Percentiles rank a stretch among this genome's conserved stretches.
Conservation (phyloP, 2,888 invertebrate genomes). For the Dolomedes plantarius region DNA sequence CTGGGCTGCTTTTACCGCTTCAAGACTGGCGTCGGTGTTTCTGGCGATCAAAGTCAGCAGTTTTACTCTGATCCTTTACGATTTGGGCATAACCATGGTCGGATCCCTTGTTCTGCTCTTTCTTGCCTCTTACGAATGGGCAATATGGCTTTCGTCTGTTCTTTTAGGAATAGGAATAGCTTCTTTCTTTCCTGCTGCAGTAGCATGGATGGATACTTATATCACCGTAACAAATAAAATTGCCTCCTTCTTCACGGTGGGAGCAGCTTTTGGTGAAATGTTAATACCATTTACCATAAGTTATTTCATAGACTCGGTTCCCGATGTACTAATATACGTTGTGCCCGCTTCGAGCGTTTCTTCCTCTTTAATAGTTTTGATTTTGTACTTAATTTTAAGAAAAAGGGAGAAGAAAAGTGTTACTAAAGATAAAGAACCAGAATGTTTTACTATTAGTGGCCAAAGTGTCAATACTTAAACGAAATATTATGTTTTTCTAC, state of each 20-base stretch:
- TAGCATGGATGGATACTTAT: slow-evolving; percentile 78
- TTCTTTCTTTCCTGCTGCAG: slow-evolving; percentile 78
- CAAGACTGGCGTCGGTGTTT: slow-evolving; percentile 77
- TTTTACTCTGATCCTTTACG: slow-evolving; percentile 76
- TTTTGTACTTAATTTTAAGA: slow-evolving; percentile 57
- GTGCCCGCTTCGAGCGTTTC: slow-evolving; percentile 73
- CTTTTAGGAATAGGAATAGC: slow-evolving; percentile 78
- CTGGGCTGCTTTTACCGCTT: slow-evolving; percentile 77
- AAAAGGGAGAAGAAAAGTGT: slow-evolving; percentile 39
- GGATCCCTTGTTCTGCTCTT: slow-evolving; percentile 76
- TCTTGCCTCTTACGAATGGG: slow-evolving; percentile 74
- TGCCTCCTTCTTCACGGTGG: slow-evolving; percentile 78
- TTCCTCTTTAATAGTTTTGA: slow-evolving; percentile 29
- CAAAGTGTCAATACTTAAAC: background rate
- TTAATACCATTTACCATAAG: slow-evolving; percentile 77
- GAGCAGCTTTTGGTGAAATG: slow-evolving; percentile 78
- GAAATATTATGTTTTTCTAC: too few species aligned
- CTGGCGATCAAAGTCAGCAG: slow-evolving; percentile 77
- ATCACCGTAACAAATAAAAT: slow-evolving; percentile 78
- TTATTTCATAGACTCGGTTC: slow-evolving; percentile 76
- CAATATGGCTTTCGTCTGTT: slow-evolving; percentile 77
- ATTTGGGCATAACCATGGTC: slow-evolving; percentile 75
- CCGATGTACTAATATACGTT: slow-evolving; percentile 77
- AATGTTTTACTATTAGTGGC: slow-evolving; percentile 11
- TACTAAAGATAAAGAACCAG: slow-evolving; percentile 25